Percentiles rank a stretch among this genome's conserved stretches.
Evolutionary conservation across 2,888 invertebrate species (phyloP).

Genomic region (Hedya salicella): DNA sequence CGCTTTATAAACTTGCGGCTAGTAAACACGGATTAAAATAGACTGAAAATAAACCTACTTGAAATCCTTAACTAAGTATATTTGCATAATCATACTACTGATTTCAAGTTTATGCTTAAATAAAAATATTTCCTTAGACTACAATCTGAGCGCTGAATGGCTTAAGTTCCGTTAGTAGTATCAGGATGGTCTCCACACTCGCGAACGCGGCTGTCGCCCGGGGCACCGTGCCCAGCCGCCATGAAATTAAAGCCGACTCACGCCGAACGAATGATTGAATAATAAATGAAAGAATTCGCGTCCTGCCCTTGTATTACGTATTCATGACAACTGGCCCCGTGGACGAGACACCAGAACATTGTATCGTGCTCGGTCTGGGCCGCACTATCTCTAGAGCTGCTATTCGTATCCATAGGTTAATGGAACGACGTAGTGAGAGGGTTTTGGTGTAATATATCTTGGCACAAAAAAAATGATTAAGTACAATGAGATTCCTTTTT

Average conservation of each 20-base stretch:
- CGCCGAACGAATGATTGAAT: slow-evolving; percentile 85
- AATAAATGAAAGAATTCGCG: slow-evolving; percentile 85
- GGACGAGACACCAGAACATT: slow-evolving; percentile 39
- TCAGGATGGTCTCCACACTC: slow-evolving; percentile 68
- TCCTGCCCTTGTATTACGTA: slow-evolving; percentile 84
- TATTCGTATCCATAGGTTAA: not conserved
- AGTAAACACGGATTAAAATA: not conserved
- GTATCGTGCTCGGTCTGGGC: slow-evolving; percentile 29
- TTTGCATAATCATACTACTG: not conserved
- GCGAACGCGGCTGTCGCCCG: slow-evolving; percentile 62
- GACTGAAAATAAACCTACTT: not conserved
- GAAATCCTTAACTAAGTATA: not conserved
- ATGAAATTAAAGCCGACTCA: slow-evolving; percentile 85
- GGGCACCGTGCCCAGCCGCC: slow-evolving; percentile 82
- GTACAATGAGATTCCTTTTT: too few relatives aligned
- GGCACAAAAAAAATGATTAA: not conserved
- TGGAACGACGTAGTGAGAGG: not conserved
- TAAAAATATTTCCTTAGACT: not conserved
- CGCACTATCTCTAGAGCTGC: slow-evolving; percentile 19
- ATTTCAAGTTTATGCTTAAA: not conserved
- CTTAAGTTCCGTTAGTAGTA: slow-evolving; percentile 55
- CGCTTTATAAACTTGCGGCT: not conserved
- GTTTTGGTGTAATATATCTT: not conserved
- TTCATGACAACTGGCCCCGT: slow-evolving; percentile 77
- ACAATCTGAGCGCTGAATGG: slow-evolving; percentile 36